These are phyloP conservation scores for Knipowitschia caucasica DNA, from an alignment of 2,797 vertebrate species.

Conservation along the genomic window DNA sequence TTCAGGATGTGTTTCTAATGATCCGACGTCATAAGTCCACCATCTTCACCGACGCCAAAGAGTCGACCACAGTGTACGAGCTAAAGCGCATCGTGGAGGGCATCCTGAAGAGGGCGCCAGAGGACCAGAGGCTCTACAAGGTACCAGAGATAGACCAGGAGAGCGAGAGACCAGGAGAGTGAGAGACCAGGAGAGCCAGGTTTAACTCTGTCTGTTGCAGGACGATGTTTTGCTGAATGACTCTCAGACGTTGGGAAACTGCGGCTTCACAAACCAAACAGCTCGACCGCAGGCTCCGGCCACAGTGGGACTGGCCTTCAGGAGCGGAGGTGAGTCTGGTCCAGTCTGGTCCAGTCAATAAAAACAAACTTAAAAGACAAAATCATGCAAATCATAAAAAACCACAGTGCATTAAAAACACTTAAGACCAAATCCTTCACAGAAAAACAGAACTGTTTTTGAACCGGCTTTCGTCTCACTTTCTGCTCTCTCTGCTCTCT, in stretches of 20 bases:
- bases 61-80: conserved; percentile 89
- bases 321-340: conserved; percentile 26
- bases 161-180: background rate
- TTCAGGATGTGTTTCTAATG: conserved; percentile 80
- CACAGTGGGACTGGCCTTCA: conserved; percentile 82
- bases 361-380: too few species aligned
- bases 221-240: conserved; percentile 89
- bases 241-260: conserved; percentile 85
- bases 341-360: too few species aligned
- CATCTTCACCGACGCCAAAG: conserved; percentile 89
- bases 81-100: conserved; percentile 86
- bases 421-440: too few species aligned
- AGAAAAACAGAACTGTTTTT: too few species aligned
- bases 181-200: background rate
- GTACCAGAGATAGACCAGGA: conserved; percentile 59
- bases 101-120: conserved; percentile 78
- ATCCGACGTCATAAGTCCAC: conserved; percentile 79
- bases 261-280: conserved; percentile 90
- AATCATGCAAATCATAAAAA: too few species aligned
- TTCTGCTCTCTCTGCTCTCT: too few species aligned
- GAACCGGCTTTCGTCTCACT: too few species aligned
- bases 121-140: conserved; percentile 89
- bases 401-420: too few species aligned
- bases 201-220: conserved; percentile 42
- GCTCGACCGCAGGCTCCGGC: conserved; percentile 89